These are phyloP conservation scores for Plectrocnemia conspersa DNA, from an alignment of 1,140 invertebrate genomes.

Conservation along the genomic window DNA sequence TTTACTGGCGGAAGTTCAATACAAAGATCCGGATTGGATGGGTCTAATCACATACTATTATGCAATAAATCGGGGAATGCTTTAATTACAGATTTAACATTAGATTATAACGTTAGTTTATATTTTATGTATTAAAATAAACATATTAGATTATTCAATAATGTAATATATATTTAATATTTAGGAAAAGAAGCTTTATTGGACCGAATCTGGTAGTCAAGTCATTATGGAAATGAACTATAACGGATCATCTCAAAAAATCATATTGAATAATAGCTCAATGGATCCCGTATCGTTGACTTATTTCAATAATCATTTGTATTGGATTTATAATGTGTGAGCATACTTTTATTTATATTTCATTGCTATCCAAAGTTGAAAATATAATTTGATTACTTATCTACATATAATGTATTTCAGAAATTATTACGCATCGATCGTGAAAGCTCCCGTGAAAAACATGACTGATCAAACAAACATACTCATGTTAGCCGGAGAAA, in stretches of 20 bases:
- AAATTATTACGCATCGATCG: conserved; percentile 61
- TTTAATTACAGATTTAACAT: conserved; percentile 55
- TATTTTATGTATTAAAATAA: not conserved
- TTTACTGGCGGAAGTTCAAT: conserved; percentile 58
- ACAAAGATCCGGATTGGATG: conserved; percentile 57
- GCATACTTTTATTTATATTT: conserved; percentile 23
- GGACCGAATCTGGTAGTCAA: conserved; percentile 80
- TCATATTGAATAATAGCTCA: conserved; percentile 65
- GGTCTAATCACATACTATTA: conserved; percentile 52
- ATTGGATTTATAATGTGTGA: conserved; percentile 82
- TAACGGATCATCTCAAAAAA: conserved; percentile 66
- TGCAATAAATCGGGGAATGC: conserved; percentile 46
- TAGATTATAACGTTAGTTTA: conserved; percentile 52
- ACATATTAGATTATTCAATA: not conserved
- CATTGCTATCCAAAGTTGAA: no score
- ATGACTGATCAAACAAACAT: conserved; percentile 54
- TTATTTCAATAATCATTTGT: conserved; percentile 54
- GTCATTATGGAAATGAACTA: conserved; percentile 75
- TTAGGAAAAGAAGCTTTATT: conserved; percentile 65
- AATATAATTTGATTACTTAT: conserved; percentile 19
- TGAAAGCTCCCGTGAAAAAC: conserved; percentile 58
- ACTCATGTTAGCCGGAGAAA: conserved; percentile 58
- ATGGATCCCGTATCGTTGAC: conserved; percentile 72
- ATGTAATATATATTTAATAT: conserved; percentile 10
- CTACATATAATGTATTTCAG: conserved; percentile 43